Evolutionary conservation across 2,113 vertebrate species (phyloP), one percentile per base, ranked within the genome.

Genomic region (Heterotis niloticus): DNA sequence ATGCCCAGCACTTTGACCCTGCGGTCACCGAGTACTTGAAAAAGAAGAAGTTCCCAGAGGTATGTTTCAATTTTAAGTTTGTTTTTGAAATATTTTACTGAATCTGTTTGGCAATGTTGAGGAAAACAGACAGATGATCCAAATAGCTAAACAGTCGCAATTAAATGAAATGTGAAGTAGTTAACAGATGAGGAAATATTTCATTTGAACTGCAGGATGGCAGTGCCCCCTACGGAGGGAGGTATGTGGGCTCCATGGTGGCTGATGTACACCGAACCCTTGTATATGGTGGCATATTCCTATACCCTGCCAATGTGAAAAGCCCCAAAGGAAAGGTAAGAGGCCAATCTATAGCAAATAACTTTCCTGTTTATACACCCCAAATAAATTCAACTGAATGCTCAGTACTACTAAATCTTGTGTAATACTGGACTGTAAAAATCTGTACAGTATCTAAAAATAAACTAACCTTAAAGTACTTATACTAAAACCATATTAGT

Each of bases 201-300:
- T 16, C 56, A 26, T 75, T 57, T 80, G 5, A 60, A 74, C 28
- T 80, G 24, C 14, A 99, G 97, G 95, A 97, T 79, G 94, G 94
- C 57, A 95, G 94, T 23, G 91, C 95, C 51, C 94, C 97, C 0
- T 99, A 98, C 12, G 96, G 97, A 10, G 94, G 93, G 5, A 91
- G 97, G 64, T 99, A 99, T 0, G 89, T 98, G 76, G 97, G 97
- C 4, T 99, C 97, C 44, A 99, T 98, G 97, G 97, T 99, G 1
- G 97, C 97, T 10, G 97, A 98, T 44, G 95, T 98, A 44, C 97
- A 99, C 85, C 94, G 97, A 68, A 99, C 97, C 0, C 87, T 99
- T 84, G 95, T 99, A 10, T 99, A 99, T 3, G 97, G 97, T 85
- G 97, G 96, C 59, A 96, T 99, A 89, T 99, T 99, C 85, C 81